Percentiles rank a stretch among this genome's conserved stretches.
Evolutionary conservation across 2,888 invertebrate genomes (phyloP).

Genomic region (Philaethria dido): DNA sequence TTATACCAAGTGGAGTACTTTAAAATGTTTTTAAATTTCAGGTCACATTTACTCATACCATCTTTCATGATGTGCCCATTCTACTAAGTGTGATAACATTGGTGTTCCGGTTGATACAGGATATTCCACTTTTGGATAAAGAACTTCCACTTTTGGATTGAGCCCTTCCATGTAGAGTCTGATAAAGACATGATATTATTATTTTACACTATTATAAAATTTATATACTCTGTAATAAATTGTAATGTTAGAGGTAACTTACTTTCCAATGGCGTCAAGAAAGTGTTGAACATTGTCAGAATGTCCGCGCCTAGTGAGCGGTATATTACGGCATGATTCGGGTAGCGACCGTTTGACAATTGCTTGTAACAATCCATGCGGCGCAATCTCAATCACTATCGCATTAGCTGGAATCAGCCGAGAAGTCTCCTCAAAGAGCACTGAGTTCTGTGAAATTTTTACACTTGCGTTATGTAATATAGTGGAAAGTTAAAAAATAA

Average conservation of each 20-base stretch:
- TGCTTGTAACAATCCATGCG: constrained; percentile 94
- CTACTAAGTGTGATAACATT: constrained; percentile 90
- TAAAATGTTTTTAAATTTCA: no score
- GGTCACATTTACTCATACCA: constrained; percentile 68
- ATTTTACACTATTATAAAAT: neutral
- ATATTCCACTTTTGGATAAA: constrained; percentile 89
- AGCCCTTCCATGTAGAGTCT: constrained; percentile 91
- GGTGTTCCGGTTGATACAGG: constrained; percentile 94
- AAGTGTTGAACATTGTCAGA: constrained; percentile 83
- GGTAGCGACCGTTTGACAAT: constrained; percentile 62
- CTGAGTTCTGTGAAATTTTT: constrained; percentile 85
- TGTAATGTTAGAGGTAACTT: no score
- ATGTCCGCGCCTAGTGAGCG: constrained; percentile 88
- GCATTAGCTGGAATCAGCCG: constrained; percentile 90
- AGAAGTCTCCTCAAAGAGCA: constrained; percentile 92
- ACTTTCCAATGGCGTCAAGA: constrained; percentile 86
- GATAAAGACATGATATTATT: constrained; percentile 17
- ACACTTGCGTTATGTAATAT: neutral
- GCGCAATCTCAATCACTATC: constrained; percentile 93
- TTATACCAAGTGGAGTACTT: no score
- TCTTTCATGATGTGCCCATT: constrained; percentile 91
- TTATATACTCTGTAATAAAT: no score
- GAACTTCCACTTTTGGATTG: constrained; percentile 86
- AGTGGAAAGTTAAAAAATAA: no score
- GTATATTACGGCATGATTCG: constrained; percentile 85